Evolutionary conservation across 2,888 invertebrate genomes (phyloP).

Genomic region (Sphinx pinastri): DNA sequence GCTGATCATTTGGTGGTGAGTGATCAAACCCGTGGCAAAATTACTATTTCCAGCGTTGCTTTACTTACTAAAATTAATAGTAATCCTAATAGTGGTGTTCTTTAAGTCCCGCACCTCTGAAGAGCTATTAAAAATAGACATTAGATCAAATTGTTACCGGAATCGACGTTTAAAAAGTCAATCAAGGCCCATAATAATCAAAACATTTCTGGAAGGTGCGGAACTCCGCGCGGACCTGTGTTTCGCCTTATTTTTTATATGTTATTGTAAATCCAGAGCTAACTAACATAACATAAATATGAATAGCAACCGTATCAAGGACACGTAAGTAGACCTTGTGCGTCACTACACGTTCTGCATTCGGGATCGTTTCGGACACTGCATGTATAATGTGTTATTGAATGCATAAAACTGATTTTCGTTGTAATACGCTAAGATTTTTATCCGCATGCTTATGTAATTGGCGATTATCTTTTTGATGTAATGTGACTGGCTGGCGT

Average conservation of each 20-base stretch:
- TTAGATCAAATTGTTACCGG: too few species aligned
- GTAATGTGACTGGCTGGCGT: not conserved
- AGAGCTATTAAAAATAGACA: too few species aligned
- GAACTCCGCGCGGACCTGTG: conserved; percentile 12
- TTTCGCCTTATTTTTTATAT: conserved; percentile 19
- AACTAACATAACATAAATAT: conserved; percentile 59
- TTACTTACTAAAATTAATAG: too few species aligned
- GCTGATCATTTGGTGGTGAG: too few species aligned
- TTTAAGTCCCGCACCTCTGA: too few species aligned
- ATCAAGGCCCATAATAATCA: not conserved
- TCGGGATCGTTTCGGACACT: conserved; percentile 37
- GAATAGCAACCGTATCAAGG: conserved; percentile 58
- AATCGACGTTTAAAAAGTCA: too few species aligned
- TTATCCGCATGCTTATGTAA: not conserved
- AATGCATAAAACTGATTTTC: conserved; percentile 4
- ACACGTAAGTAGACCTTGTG: conserved; percentile 50
- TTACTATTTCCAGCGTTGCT: too few species aligned
- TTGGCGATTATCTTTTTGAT: not conserved
- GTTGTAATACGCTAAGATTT: not conserved
- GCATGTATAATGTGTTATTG: conserved; percentile 37
- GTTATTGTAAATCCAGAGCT: conserved; percentile 35
- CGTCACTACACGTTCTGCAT: conserved; percentile 51
- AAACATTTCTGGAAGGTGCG: not conserved
- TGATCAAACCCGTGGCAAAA: too few species aligned
- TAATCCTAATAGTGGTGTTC: too few species aligned